Evolutionary conservation across 2,888 invertebrate genomes (phyloP).

Genomic region (Atrina japonica): DNA sequence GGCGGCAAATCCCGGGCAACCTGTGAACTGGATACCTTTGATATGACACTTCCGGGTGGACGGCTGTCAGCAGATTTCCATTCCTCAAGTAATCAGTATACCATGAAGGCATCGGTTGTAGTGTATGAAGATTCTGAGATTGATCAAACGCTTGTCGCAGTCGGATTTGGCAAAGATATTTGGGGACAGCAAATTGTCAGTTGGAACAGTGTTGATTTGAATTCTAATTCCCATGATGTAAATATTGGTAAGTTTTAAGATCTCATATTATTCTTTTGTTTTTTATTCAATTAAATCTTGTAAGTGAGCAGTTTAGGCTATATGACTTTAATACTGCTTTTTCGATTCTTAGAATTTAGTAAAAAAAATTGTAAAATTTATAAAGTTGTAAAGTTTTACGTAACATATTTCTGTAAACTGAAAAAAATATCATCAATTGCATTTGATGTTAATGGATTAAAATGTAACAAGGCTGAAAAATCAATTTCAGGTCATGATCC

Average conservation of each 20-base stretch:
- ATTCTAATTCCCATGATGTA: not conserved
- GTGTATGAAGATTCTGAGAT: conserved; percentile 62
- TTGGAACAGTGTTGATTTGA: conserved; percentile 40
- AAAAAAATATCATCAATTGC: not conserved
- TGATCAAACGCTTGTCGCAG: conserved; percentile 28
- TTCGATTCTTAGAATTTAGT: no score
- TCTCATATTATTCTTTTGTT: not conserved
- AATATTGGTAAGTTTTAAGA: not conserved
- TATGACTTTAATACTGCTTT: no score
- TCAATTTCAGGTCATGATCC: conserved; percentile 50
- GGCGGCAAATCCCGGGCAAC: conserved; percentile 53
- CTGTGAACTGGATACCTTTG: conserved; percentile 62
- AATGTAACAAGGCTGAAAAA: no score
- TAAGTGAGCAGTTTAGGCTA: no score
- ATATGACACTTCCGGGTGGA: conserved; percentile 62
- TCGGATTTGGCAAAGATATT: conserved; percentile 49
- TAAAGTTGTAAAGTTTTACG: not conserved
- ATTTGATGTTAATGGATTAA: not conserved
- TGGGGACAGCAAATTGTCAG: conserved; percentile 51
- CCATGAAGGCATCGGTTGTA: conserved; percentile 54
- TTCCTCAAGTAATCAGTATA: conserved; percentile 59
- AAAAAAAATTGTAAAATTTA: conserved; percentile 6
- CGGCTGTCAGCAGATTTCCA: conserved; percentile 55
- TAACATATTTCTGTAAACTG: not conserved
- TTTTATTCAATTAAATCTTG: no score